Base-by-base conservation (phyloP, 2,888 invertebrate genomes). In the Arrhopalites spinosus region DNA sequence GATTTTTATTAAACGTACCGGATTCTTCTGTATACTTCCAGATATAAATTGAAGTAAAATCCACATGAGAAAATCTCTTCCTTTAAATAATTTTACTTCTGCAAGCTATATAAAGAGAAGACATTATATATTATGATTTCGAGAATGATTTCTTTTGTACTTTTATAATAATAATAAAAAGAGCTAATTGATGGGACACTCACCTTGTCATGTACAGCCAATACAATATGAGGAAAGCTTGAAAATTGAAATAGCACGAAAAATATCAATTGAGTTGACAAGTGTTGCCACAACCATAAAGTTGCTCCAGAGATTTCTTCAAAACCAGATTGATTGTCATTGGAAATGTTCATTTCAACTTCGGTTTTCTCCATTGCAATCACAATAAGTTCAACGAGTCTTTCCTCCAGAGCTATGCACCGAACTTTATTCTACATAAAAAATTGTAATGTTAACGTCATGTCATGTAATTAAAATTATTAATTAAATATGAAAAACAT, bases 51-150 rank as follows among this genome's bases (percentile, higher is more conserved):
- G 98, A 61, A 99, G 87, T 23, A 98, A 87, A 25, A 96, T 93
- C 98, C 98, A 98, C 98, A 99, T 98, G n/a, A 99, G 87, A 84
- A 98, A 96, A 86, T 98, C 98, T 67, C 98, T 88, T 0, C 97
- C 96, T 86, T 94, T 93, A 77, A 92, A 89, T 84, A 96, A 88
- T 84, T 95, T 94, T 81, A 92, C 89, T 8, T 91, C 91, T 61
- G 91, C 89, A 50, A 94, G 86, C 90, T 90, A 81, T 15, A 86
- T 85, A 69, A 70, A 70, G 71, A 73, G 36, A 77, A 75, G 61
- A 53, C 75, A 63, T 3, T n/a, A 50, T 13, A 50, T 3, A n/a
- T n/a, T 15, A 45, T 15, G 15, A 45, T 11, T 11, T 45, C 15
- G 45, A 45, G 7, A 11, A 45, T 7, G 15, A 45, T 11, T 15